phyloP scores from a whole-genome alignment of 2,888 invertebrate species.

The Melinaea marsaeus region DNA sequence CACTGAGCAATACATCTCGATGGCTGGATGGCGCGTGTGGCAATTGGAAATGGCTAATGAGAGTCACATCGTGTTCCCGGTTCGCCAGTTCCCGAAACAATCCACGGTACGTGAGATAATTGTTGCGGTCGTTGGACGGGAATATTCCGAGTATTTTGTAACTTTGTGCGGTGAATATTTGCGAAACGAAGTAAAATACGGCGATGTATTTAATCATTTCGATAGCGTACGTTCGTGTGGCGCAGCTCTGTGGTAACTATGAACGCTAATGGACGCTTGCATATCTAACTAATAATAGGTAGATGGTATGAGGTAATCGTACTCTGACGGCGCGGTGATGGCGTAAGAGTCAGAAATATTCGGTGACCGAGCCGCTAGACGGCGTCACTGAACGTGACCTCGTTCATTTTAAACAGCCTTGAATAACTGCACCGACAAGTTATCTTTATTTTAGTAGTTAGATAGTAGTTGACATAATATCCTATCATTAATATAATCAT shows the following conservation, averaged over 20 bases:
- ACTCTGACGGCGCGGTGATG: constrained; percentile 57
- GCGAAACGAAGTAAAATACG: constrained; percentile 51
- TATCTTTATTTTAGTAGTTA: not conserved
- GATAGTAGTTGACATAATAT: constrained; percentile 3
- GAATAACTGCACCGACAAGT: not conserved
- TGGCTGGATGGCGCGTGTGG: constrained; percentile 69
- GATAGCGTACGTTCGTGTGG: constrained; percentile 51
- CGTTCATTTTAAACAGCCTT: constrained; percentile 47
- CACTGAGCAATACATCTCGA: constrained; percentile 73
- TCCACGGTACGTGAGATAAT: constrained; percentile 71
- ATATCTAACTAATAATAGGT: constrained; percentile 73
- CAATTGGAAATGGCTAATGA: constrained; percentile 73
- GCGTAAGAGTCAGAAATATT: constrained; percentile 70
- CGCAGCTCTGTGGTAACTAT: constrained; percentile 63
- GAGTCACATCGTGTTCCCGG: constrained; percentile 74
- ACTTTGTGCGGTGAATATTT: constrained; percentile 50
- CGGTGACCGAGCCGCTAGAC: constrained; percentile 47
- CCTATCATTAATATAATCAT: not conserved
- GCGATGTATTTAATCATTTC: constrained; percentile 56
- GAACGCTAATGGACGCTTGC: constrained; percentile 59
- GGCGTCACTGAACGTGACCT: constrained; percentile 64
- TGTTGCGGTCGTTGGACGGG: constrained; percentile 72
- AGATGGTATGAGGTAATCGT: constrained; percentile 71
- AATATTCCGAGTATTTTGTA: constrained; percentile 76
- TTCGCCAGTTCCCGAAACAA: constrained; percentile 71